Evolutionary conservation across 1,140 invertebrate species (phyloP), one percentile per base, ranked within the genome.

Genomic region (Steinernema feltiae): DNA sequence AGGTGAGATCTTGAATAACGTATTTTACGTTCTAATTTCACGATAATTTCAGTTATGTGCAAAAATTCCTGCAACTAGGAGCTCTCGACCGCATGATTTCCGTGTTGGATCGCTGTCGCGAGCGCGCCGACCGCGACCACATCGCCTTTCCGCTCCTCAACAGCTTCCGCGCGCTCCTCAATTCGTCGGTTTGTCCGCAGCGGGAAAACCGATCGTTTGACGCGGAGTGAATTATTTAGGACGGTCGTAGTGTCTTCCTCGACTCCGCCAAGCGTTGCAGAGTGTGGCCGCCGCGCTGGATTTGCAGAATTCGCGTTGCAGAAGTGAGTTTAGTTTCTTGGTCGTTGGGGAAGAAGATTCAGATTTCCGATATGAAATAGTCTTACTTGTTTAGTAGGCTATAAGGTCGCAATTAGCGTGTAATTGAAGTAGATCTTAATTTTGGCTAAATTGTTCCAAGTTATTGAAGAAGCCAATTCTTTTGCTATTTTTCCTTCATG

Each of bases 171-270:
- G 82, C 82, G 24, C 69, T 82, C 12, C 78, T 82, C 32, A 83
- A 84, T 73, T 84, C 82, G 12, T 69, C 82, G 48, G 81, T 82
- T n/a, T n/a, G n/a, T 41, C n/a, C n/a, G n/a, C n/a, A 41, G 35
- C 24, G 53, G 53, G 2, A 3, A n/a, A n/a, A n/a, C n/a, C n/a
- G n/a, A n/a, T 63, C 24, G 53, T 3, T 3, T 15, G 53, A 3
- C 7, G 53, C 53, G 53, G 15, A 63, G 35, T 41, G 18, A 76
- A 73, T 79, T 77, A 21, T 77, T 77, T 32, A 82, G 80, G 75
- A 70, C 24, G 81, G 79, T 24, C 76, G 82, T 35, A 70, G 69
- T 18, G 80, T 24, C 32, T 79, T 82, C 1, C 82, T 82, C 12
- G 72, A 81, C 1, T 78, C 75, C 15, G 21, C 80, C 17, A 53